Conservation (phyloP, 2,113 vertebrate genomes). For the Gracilinanus agilis region DNA sequence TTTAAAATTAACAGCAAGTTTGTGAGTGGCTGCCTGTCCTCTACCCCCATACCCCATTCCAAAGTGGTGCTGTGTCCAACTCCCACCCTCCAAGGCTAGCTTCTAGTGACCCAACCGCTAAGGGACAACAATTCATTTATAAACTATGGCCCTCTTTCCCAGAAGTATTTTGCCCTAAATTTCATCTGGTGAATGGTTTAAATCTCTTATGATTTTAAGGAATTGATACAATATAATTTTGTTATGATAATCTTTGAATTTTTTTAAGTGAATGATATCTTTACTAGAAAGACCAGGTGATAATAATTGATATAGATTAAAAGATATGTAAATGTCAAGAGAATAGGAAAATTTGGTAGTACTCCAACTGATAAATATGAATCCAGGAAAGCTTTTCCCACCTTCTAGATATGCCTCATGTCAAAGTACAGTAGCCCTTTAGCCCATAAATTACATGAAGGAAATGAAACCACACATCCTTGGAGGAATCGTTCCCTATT, state of each 20-base stretch:
- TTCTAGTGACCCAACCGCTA: no score
- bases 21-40: no score
- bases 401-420: slow-evolving; percentile 53
- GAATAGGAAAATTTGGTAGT: neutral
- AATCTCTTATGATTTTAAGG: slow-evolving; percentile 10
- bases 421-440: slow-evolving; percentile 5
- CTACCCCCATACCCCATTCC: no score
- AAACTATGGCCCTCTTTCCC: neutral
- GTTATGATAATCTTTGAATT: slow-evolving; percentile 40
- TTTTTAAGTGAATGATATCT: slow-evolving; percentile 32
- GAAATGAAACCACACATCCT: slow-evolving; percentile 64
- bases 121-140: neutral
- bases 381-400: slow-evolving; percentile 5
- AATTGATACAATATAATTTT: slow-evolving; percentile 13
- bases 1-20: slow-evolving; percentile 11
- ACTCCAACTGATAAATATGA: slow-evolving; percentile 13
- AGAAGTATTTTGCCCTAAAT: slow-evolving; percentile 14
- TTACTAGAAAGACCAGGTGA: slow-evolving; percentile 25
- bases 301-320: neutral
- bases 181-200: slow-evolving; percentile 56
- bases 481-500: slow-evolving; percentile 65
- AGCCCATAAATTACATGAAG: slow-evolving; percentile 61
- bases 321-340: neutral
- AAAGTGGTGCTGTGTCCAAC: no score
- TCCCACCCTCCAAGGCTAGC: no score